Evolutionary conservation across 2,797 vertebrate species (phyloP).

Genomic region (Acanthurus leucopareius): DNA sequence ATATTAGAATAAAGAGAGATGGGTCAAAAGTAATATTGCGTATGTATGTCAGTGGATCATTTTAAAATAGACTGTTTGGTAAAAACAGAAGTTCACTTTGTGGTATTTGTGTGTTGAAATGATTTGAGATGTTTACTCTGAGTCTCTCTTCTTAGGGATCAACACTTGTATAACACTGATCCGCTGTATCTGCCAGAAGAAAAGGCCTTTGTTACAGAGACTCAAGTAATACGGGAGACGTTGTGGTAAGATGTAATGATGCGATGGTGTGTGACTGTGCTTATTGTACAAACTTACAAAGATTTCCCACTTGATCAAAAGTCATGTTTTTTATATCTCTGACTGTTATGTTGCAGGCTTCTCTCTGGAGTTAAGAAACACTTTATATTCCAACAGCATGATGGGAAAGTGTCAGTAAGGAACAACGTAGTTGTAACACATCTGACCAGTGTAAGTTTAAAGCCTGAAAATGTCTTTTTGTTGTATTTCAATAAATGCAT

Average conservation of each 20-base stretch:
- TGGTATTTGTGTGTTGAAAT: constrained; percentile 4
- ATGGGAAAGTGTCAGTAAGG: constrained; percentile 94
- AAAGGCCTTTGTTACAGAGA: constrained; percentile 93
- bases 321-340: too few species aligned
- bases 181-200: constrained; percentile 94
- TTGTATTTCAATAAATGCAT: not conserved
- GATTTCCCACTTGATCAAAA: not conserved
- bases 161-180: constrained; percentile 94
- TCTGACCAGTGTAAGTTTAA: constrained; percentile 93
- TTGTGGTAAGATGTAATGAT: constrained; percentile 89
- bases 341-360: constrained; percentile 85
- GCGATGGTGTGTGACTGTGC: constrained; percentile 14
- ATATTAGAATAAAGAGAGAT: not conserved
- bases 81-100: not conserved
- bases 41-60: not conserved
- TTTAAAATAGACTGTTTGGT: not conserved
- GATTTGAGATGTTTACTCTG: constrained; percentile 10
- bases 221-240: constrained; percentile 96
- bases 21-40: not conserved
- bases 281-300: constrained; percentile 17
- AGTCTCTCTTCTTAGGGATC: constrained; percentile 87
- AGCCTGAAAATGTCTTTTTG: not conserved
- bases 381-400: constrained; percentile 95
- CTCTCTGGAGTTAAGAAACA: constrained; percentile 97
- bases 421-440: constrained; percentile 95